These are phyloP conservation scores for Sipunculus nudus DNA, from an alignment of 2,888 invertebrate species.

Conservation along the genomic window DNA sequence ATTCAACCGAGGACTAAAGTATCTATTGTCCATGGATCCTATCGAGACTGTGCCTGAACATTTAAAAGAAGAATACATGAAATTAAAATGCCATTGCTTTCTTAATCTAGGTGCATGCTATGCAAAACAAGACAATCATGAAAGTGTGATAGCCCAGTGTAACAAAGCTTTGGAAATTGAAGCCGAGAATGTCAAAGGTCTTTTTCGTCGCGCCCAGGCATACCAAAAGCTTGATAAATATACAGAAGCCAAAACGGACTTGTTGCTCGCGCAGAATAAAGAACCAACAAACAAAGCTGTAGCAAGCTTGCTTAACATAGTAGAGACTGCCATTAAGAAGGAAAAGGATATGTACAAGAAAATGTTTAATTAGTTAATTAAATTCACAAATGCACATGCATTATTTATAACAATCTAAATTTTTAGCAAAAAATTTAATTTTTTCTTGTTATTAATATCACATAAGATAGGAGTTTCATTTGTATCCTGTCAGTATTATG, in stretches of 20 bases:
- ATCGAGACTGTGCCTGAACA: constrained; percentile 10
- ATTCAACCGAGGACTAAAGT: constrained; percentile 23
- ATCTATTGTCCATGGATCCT: constrained; percentile 20
- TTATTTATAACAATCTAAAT: too few species aligned
- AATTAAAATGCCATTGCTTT: constrained; percentile 32
- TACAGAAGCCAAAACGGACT: constrained; percentile 27
- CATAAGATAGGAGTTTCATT: too few species aligned
- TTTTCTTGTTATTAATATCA: too few species aligned
- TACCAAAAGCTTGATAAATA: constrained; percentile 27
- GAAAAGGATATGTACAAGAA: constrained; percentile 39
- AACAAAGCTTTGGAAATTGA: constrained; percentile 79
- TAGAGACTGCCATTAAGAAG: constrained; percentile 21
- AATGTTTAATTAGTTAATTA: constrained; percentile 27
- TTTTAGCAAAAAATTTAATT: too few species aligned
- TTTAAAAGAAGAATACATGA: constrained; percentile 9
- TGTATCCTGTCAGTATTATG: too few species aligned
- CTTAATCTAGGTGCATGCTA: constrained; percentile 36
- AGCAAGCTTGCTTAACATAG: constrained; percentile 8
- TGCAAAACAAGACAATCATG: constrained; percentile 76
- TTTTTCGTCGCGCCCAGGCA: constrained; percentile 83
- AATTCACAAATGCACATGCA: too few species aligned
- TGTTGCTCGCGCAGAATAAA: constrained; percentile 20
- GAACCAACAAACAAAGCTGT: constrained; percentile 37
- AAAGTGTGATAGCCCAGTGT: constrained; percentile 79
- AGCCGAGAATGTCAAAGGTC: constrained; percentile 82